These are phyloP conservation scores for Cettia cetti DNA, from an alignment of 2,113 vertebrate species.

Conservation along the genomic window DNA sequence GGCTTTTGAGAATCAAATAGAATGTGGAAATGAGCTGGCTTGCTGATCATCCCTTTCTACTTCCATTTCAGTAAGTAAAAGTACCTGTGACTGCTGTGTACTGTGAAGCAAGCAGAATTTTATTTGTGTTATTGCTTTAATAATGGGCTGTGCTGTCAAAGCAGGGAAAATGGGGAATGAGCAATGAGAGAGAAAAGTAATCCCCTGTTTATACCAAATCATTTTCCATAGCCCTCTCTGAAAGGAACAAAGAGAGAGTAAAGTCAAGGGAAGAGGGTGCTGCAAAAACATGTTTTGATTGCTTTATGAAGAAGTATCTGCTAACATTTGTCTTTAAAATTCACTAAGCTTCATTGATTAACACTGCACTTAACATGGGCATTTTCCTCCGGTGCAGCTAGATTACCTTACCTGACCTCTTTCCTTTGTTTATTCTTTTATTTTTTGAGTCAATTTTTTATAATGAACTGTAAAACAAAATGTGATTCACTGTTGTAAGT, in stretches of 20 bases:
- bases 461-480: constrained; percentile 4
- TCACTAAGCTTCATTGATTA: constrained; percentile 19
- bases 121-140: constrained; percentile 3
- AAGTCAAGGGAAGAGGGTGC: neutral
- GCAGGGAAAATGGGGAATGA: constrained; percentile 6
- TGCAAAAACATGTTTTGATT: constrained; percentile 16
- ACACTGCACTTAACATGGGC: neutral
- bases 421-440: neutral
- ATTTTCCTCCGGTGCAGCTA: constrained; percentile 17
- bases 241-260: neutral
- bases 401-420: constrained; percentile 10
- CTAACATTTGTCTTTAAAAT: constrained; percentile 6
- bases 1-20: neutral
- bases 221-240: neutral
- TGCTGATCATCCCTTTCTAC: neutral
- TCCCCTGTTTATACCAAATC: constrained; percentile 24
- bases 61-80: neutral
- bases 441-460: constrained; percentile 11
- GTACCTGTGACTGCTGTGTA: neutral
- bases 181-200: neutral
- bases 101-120: neutral
- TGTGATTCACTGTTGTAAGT: neutral
- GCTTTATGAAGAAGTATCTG: constrained; percentile 7
- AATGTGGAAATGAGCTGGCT: neutral
- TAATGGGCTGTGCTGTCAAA: neutral